Evolutionary conservation across 2,113 vertebrate species (phyloP).

Genomic region (Phoxinus phoxinus): DNA sequence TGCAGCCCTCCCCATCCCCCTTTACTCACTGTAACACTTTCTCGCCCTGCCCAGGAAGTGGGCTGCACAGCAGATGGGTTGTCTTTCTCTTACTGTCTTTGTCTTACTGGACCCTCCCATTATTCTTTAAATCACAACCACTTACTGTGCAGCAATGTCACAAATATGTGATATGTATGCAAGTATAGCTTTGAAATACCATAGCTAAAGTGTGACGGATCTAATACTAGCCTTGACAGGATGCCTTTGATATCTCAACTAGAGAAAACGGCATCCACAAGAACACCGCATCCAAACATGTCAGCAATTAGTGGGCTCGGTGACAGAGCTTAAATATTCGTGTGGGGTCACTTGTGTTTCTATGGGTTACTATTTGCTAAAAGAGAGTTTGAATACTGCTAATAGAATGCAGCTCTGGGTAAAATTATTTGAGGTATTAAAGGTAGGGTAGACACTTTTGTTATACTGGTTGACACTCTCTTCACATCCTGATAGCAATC

Average conservation of each 20-base stretch:
- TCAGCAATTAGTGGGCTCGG: background rate
- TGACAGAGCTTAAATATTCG: background rate
- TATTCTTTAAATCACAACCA: conserved; percentile 11
- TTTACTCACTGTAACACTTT: conserved; percentile 41
- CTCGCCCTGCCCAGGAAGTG: conserved; percentile 25
- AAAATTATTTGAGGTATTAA: no score
- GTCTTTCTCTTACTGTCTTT: conserved; percentile 14
- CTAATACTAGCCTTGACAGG: conserved; percentile 12
- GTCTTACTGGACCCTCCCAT: conserved; percentile 28
- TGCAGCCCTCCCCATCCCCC: conserved; percentile 29
- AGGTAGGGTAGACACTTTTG: no score
- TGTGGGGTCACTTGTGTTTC: conserved; percentile 16
- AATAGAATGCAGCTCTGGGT: background rate
- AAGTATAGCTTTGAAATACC: background rate
- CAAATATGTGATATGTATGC: background rate
- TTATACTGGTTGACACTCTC: no score
- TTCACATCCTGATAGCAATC: no score
- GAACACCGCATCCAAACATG: conserved; percentile 43
- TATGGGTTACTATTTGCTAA: background rate
- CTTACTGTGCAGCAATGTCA: conserved; percentile 21
- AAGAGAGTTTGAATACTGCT: background rate
- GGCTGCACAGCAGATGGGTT: conserved; percentile 34
- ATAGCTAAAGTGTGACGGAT: background rate
- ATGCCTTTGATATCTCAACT: conserved; percentile 56
- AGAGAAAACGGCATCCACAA: conserved; percentile 54